phyloP scores from a whole-genome alignment of 2,888 invertebrate genomes.

The Lepidochitona cinerea region DNA sequence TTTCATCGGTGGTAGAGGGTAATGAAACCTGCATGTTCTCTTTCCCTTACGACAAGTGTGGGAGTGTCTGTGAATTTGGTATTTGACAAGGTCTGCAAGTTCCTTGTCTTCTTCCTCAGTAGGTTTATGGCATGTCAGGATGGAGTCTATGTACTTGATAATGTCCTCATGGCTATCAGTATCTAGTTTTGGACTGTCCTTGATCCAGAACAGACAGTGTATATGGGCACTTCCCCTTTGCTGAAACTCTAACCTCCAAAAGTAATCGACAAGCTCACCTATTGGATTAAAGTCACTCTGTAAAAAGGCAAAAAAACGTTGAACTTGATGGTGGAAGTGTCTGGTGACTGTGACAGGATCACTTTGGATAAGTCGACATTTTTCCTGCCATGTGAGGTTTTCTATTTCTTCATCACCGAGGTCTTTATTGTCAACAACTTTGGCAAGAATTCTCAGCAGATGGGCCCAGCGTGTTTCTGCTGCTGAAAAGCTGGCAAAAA shows the following conservation, averaged over 20 bases:
- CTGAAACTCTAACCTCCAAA: constrained; percentile 10
- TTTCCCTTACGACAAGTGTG: neutral
- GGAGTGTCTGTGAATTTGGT: neutral
- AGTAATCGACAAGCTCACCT: neutral
- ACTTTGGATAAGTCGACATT: neutral
- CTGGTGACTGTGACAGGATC: constrained; percentile 9
- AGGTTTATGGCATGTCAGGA: neutral
- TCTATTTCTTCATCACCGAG: constrained; percentile 2
- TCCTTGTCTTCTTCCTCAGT: neutral
- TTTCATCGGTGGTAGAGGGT: constrained; percentile 1
- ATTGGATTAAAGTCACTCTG: neutral
- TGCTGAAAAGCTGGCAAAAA: constrained; percentile 26
- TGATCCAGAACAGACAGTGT: neutral
- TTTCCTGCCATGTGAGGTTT: constrained; percentile 3
- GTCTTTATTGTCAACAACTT: constrained; percentile 11
- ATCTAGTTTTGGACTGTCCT: neutral
- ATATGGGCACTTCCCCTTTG: too few relatives aligned
- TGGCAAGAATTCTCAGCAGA: constrained; percentile 16
- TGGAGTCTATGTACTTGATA: neutral
- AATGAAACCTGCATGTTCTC: neutral
- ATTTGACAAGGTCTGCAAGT: too few relatives aligned
- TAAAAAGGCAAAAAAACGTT: neutral
- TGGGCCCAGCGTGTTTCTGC: constrained; percentile 33
- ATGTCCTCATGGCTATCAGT: constrained; percentile 2
- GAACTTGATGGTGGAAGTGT: constrained; percentile 3